Percentiles rank a stretch among this genome's conserved stretches.
phyloP scores from a whole-genome alignment of 1,140 invertebrate species.

The Lepidurus arcticus region DNA sequence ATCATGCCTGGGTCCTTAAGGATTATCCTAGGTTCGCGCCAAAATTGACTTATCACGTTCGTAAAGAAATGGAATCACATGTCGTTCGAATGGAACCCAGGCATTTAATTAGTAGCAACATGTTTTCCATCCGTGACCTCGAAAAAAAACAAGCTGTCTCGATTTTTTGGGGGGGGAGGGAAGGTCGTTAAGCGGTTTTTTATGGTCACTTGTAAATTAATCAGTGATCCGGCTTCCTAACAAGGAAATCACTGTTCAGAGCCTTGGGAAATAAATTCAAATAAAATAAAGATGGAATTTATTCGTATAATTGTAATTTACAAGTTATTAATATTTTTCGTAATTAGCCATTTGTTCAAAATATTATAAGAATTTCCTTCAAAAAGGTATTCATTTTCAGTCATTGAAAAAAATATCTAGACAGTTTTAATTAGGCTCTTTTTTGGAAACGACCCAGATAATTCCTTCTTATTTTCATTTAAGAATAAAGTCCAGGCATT shows the following conservation, averaged over 20 bases:
- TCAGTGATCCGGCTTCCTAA: conserved; percentile 8
- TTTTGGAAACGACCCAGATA: no score
- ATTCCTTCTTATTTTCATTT: no score
- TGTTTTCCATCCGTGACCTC: conserved; percentile 15
- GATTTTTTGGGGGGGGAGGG: neutral
- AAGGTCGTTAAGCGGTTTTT: neutral
- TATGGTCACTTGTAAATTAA: conserved; percentile 6
- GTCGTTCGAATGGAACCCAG: neutral
- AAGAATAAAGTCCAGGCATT: no score
- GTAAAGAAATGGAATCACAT: neutral
- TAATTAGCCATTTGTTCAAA: no score
- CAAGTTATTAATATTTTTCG: no score
- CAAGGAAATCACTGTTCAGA: neutral
- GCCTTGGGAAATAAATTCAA: neutral
- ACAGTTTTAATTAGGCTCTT: no score
- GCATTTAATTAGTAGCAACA: neutral
- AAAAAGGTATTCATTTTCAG: no score
- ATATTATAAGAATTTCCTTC: no score
- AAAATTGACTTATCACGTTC: neutral
- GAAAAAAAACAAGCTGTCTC: neutral
- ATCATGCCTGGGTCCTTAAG: no score
- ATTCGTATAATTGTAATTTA: no score
- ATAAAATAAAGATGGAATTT: neutral
- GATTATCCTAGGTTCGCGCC: neutral
- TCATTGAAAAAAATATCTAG: no score